A percentile compares a stretch with the other conserved stretches of the same genome.
phyloP scores from a whole-genome alignment of 2,797 vertebrate species.

The Malacoctenus gilli region DNA sequence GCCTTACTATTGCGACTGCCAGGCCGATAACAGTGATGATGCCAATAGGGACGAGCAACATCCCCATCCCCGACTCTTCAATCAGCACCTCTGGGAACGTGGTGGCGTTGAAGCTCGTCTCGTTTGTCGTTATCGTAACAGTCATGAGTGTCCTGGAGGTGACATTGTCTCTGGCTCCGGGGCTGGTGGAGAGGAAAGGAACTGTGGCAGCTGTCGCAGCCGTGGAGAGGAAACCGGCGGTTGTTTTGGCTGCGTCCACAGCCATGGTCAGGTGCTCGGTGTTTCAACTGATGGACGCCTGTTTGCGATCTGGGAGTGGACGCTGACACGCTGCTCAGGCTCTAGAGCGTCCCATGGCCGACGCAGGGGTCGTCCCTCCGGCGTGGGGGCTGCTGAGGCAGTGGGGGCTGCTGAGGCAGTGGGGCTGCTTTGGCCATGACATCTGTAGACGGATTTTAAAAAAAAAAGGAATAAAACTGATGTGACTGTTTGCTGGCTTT shows the following conservation, averaged over 20 bases:
- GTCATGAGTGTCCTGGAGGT: constrained; percentile 72
- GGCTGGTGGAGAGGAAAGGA: constrained; percentile 61
- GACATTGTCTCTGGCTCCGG: constrained; percentile 62
- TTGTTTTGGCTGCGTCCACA: constrained; percentile 51
- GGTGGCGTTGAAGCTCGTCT: constrained; percentile 87
- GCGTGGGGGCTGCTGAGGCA: constrained; percentile 39
- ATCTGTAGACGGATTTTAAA: constrained; percentile 26
- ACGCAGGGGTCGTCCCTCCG: constrained; percentile 35
- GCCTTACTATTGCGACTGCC: constrained; percentile 92
- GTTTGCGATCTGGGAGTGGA: constrained; percentile 18
- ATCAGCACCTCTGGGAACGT: constrained; percentile 80
- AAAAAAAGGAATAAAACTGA: constrained; percentile 3
- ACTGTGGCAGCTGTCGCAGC: constrained; percentile 53
- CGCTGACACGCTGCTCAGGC: constrained; percentile 29
- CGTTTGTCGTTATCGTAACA: constrained; percentile 81
- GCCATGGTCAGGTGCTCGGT: constrained; percentile 59
- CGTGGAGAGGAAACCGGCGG: constrained; percentile 59
- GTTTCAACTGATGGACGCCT: constrained; percentile 18
- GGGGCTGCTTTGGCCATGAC: constrained; percentile 16
- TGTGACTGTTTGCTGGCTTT: too few relatives aligned
- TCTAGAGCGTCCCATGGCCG: constrained; percentile 40
- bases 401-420: constrained; percentile 38
- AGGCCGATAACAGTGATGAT: constrained; percentile 95
- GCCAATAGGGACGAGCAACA: constrained; percentile 92
- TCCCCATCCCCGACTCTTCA: constrained; percentile 83